Conservation (phyloP, 2,113 vertebrate species). For the Oncorhynchus clarkii region DNA sequence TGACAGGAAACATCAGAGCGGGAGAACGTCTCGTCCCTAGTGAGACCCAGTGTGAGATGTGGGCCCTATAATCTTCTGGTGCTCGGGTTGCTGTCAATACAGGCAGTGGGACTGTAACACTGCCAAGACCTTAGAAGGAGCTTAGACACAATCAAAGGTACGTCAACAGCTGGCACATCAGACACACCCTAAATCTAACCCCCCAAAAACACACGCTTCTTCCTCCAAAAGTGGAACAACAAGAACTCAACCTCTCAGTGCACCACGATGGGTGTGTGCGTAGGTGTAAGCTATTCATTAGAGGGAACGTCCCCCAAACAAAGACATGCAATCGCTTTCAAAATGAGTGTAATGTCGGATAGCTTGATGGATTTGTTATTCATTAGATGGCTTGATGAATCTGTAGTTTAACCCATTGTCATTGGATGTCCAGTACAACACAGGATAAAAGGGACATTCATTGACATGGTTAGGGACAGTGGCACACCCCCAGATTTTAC, state of each 20-base stretch:
- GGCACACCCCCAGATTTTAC: too few relatives aligned
- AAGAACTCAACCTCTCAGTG: not conserved
- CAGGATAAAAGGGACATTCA: too few relatives aligned
- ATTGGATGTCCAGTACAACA: too few relatives aligned
- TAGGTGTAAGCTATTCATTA: too few relatives aligned
- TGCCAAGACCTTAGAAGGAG: constrained; percentile 1
- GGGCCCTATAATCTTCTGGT: not conserved
- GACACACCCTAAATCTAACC: not conserved
- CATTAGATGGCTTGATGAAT: too few relatives aligned
- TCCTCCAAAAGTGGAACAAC: not conserved
- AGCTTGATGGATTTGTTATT: too few relatives aligned
- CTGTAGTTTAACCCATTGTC: too few relatives aligned
- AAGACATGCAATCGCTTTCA: too few relatives aligned
- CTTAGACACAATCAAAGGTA: not conserved
- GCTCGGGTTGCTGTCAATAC: not conserved
- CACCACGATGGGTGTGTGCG: too few relatives aligned
- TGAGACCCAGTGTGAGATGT: not conserved
- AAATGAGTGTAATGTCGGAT: too few relatives aligned
- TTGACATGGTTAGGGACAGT: too few relatives aligned
- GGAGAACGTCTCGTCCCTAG: not conserved
- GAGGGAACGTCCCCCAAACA: too few relatives aligned
- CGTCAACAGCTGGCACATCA: not conserved
- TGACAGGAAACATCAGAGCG: constrained; percentile 9
- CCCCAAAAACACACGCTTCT: not conserved
- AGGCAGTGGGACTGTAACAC: constrained; percentile 1